These are phyloP conservation scores for Cephus runcator DNA, from an alignment of 2,888 invertebrate genomes.

Conservation along the genomic window DNA sequence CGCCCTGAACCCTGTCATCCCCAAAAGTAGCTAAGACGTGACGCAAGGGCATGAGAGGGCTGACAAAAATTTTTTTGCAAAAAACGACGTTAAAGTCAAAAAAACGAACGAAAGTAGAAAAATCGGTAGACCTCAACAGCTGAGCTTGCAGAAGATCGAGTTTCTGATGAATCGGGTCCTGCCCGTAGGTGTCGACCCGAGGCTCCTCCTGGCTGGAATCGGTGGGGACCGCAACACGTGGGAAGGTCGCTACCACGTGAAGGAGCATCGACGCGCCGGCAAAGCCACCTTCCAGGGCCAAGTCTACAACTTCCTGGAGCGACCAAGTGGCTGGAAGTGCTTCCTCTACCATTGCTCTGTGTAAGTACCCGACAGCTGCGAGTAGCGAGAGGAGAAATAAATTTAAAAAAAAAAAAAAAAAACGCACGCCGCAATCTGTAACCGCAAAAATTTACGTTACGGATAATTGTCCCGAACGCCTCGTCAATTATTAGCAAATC, in stretches of 20 bases:
- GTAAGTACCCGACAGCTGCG: constrained; percentile 69
- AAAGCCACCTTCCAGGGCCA: constrained; percentile 79
- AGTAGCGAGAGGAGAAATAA: neutral
- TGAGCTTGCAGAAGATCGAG: too few species aligned
- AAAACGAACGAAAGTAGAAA: too few species aligned
- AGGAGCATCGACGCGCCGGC: constrained; percentile 73
- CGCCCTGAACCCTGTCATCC: too few species aligned
- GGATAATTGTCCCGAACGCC: too few species aligned
- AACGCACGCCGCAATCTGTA: too few species aligned
- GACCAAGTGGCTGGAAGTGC: constrained; percentile 86
- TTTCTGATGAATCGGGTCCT: neutral
- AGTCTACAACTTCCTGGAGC: constrained; percentile 85
- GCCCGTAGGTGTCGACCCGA: constrained; percentile 52
- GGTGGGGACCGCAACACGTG: constrained; percentile 69
- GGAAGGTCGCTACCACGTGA: constrained; percentile 71
- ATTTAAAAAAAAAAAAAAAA: too few species aligned
- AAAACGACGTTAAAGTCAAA: too few species aligned
- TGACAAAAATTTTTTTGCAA: too few species aligned
- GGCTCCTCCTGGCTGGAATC: constrained; percentile 61
- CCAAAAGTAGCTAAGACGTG: too few species aligned
- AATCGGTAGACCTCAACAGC: too few species aligned
- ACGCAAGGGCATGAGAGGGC: too few species aligned
- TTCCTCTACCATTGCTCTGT: constrained; percentile 84
- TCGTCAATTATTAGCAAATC: neutral
- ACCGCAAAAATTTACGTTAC: too few species aligned